Conservation (phyloP, 2,888 invertebrate species). For the Plagiodera versicolora region DNA sequence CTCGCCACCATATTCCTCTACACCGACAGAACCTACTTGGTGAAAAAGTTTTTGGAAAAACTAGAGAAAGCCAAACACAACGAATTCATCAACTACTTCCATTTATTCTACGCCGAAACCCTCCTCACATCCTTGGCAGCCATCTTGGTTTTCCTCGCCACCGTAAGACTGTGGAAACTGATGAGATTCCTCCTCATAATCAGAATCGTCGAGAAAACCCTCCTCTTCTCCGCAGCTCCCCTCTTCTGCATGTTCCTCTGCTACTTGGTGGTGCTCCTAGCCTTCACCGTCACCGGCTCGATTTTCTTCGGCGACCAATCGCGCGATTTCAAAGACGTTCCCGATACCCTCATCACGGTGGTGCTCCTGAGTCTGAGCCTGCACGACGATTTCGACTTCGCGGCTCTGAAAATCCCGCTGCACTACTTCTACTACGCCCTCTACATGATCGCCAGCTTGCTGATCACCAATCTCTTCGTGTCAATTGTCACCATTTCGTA, state of each 20-base stretch:
- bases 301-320: constrained; percentile 22
- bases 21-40: constrained; percentile 25
- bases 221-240: constrained; percentile 30
- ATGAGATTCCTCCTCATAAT: constrained; percentile 42
- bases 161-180: constrained; percentile 44
- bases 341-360: constrained; percentile 28
- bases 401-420: constrained; percentile 20
- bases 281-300: constrained; percentile 24
- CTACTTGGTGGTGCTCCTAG: constrained; percentile 30
- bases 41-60: constrained; percentile 29
- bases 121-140: constrained; percentile 36
- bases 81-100: constrained; percentile 43
- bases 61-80: constrained; percentile 39
- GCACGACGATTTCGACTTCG: constrained; percentile 24
- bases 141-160: constrained; percentile 41
- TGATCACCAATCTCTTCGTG: constrained; percentile 33
- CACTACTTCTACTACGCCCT: constrained; percentile 31
- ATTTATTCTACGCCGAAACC: constrained; percentile 37
- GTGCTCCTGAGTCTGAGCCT: constrained; percentile 34
- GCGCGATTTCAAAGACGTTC: constrained; percentile 31
- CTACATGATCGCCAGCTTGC: constrained; percentile 34
- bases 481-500: constrained; percentile 39
- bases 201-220: constrained; percentile 41
- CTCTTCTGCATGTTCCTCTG: constrained; percentile 34
- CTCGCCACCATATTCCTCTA: constrained; percentile 34